Percentiles rank a stretch among this genome's conserved stretches.
phyloP scores from a whole-genome alignment of 92 coral and sea anemone genomes.

The Montipora capitata region DNA sequence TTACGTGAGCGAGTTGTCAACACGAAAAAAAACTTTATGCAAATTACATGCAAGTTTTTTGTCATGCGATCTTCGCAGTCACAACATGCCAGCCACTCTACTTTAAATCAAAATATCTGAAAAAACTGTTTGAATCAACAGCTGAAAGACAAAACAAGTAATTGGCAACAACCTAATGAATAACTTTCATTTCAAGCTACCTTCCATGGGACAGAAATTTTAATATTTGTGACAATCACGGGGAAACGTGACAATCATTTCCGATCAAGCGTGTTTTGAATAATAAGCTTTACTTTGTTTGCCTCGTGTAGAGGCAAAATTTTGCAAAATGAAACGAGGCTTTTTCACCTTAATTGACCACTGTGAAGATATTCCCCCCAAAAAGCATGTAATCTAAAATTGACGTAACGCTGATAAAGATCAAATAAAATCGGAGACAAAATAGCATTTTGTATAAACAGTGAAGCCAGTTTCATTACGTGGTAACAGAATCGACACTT shows the following conservation, averaged over 20 bases:
- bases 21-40: constrained; percentile 31
- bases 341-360: background rate
- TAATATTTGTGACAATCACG: constrained; percentile 24
- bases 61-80: constrained; percentile 63
- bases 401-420: background rate
- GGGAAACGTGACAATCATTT: constrained; percentile 34
- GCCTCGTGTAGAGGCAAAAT: constrained; percentile 36
- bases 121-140: background rate
- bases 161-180: background rate
- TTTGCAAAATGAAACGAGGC: background rate
- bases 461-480: constrained; percentile 21
- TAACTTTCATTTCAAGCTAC: background rate
- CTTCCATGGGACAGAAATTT: background rate
- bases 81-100: background rate
- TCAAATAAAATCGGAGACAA: constrained; percentile 10
- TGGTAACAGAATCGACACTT: constrained; percentile 48
- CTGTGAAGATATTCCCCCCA: background rate
- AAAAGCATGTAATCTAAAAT: background rate
- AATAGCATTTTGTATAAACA: constrained; percentile 33
- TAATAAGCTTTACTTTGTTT: background rate
- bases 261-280: constrained; percentile 32
- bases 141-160: background rate
- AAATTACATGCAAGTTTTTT: constrained; percentile 1
- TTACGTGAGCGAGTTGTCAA: constrained; percentile 28
- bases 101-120: constrained; percentile 1